Evolutionary conservation across 2,113 vertebrate genomes (phyloP).

Genomic region (Phoxinus phoxinus): DNA sequence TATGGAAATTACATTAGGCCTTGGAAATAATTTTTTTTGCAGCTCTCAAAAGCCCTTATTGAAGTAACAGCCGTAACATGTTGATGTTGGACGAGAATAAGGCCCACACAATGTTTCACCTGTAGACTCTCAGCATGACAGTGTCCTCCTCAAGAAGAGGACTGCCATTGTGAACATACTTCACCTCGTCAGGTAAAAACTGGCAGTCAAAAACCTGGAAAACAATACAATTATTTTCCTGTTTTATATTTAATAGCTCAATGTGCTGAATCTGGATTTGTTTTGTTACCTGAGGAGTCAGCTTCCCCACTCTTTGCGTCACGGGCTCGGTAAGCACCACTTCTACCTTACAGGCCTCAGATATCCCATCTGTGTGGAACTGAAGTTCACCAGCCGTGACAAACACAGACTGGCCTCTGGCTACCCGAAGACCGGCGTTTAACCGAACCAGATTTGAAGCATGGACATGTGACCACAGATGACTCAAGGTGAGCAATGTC

Average conservation of each 20-base stretch:
- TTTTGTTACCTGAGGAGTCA: conserved; percentile 65
- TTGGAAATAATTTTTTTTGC: not conserved
- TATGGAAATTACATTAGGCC: not conserved
- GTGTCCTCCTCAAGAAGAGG: conserved; percentile 73
- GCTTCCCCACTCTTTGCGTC: conserved; percentile 71
- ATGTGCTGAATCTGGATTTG: not conserved
- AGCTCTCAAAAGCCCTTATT: conserved; percentile 8
- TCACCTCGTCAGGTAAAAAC: conserved; percentile 73
- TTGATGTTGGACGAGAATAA: not conserved
- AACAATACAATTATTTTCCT: conserved; percentile 24
- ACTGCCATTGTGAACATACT: conserved; percentile 70
- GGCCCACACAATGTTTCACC: conserved; percentile 56
- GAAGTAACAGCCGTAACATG: not conserved
- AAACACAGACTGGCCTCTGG: conserved; percentile 70
- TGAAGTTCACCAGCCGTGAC: conserved; percentile 65
- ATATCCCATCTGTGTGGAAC: conserved; percentile 60
- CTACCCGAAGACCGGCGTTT: conserved; percentile 65
- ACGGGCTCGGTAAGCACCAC: conserved; percentile 74
- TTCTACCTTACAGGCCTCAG: conserved; percentile 76
- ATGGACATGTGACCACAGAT: conserved; percentile 3
- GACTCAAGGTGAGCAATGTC: conserved; percentile 36
- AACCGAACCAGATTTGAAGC: conserved; percentile 65
- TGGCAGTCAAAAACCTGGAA: conserved; percentile 76
- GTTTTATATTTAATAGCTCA: not conserved
- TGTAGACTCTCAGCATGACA: conserved; percentile 72